These are phyloP conservation scores for Himalopsyche phryganea DNA, from an alignment of 1,140 invertebrate species.

Conservation along the genomic window DNA sequence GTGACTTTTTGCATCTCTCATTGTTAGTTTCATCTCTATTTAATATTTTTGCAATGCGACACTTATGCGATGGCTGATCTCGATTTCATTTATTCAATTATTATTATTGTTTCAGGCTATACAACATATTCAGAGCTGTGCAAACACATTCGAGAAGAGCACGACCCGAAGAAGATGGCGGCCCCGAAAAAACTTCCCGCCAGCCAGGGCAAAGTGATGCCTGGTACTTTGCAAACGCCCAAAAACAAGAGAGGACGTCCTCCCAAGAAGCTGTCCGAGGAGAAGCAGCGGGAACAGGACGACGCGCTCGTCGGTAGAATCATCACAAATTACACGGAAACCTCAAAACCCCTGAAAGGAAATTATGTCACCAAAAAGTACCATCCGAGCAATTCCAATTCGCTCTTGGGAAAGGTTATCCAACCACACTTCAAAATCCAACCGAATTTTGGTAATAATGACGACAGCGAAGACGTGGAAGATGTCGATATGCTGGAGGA, in stretches of 20 bases:
- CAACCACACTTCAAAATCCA: background rate
- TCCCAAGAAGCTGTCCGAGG: background rate
- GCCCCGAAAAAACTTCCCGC: background rate
- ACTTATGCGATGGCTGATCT: too few species aligned
- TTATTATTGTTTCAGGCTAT: slow-evolving; percentile 22
- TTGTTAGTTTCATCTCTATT: too few species aligned
- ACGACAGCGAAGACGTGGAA: slow-evolving; percentile 11
- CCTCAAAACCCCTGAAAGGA: background rate
- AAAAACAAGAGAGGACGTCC: background rate
- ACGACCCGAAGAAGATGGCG: background rate
- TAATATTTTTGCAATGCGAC: too few species aligned
- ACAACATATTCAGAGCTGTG: slow-evolving; percentile 22
- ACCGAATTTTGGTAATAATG: background rate
- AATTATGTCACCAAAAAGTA: background rate
- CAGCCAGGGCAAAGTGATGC: background rate
- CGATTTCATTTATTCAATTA: too few species aligned
- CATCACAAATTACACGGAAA: background rate
- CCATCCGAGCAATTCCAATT: background rate
- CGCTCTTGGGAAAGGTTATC: background rate
- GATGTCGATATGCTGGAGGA: slow-evolving; percentile 30
- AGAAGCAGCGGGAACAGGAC: slow-evolving; percentile 3
- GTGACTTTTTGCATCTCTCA: too few species aligned
- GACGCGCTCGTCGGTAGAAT: background rate
- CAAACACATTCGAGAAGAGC: slow-evolving; percentile 23
- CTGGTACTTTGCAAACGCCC: background rate